phyloP scores from a whole-genome alignment of 2,797 vertebrate genomes.

The Poeciliopsis presidionis region DNA sequence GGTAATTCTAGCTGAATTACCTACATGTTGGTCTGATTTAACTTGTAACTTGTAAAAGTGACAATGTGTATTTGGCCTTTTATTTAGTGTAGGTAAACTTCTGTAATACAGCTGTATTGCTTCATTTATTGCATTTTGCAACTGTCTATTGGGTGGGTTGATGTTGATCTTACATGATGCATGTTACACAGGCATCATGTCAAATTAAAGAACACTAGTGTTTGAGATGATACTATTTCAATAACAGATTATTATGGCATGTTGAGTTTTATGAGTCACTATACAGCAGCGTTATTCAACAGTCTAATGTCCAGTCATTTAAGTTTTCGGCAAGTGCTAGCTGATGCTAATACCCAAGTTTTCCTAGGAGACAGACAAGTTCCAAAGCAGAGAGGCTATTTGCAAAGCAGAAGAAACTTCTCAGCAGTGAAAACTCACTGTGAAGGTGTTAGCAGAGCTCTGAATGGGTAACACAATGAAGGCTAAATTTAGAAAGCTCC shows the following conservation, averaged over 20 bases:
- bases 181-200: background rate
- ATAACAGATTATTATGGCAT: background rate
- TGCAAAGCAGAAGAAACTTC: constrained; percentile 4
- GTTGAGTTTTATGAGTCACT: background rate
- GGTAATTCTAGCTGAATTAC: too few relatives aligned
- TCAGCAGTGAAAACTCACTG: background rate
- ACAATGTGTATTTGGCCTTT: background rate
- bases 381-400: background rate
- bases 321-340: background rate
- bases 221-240: background rate
- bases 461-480: background rate
- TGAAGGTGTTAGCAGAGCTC: background rate
- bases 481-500: constrained; percentile 1
- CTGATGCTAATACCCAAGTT: background rate
- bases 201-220: background rate
- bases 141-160: background rate
- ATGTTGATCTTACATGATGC: too few relatives aligned
- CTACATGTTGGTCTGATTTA: too few relatives aligned
- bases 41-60: too few relatives aligned
- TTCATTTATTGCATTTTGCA: background rate
- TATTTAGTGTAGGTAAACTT: background rate
- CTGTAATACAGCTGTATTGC: background rate
- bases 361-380: background rate
- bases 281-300: background rate
- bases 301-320: background rate